Percentiles rank a stretch among this genome's conserved stretches.
These are phyloP conservation scores for Drosophila ochracea DNA, from an alignment of 2,888 invertebrate genomes.

Conservation along the genomic window DNA sequence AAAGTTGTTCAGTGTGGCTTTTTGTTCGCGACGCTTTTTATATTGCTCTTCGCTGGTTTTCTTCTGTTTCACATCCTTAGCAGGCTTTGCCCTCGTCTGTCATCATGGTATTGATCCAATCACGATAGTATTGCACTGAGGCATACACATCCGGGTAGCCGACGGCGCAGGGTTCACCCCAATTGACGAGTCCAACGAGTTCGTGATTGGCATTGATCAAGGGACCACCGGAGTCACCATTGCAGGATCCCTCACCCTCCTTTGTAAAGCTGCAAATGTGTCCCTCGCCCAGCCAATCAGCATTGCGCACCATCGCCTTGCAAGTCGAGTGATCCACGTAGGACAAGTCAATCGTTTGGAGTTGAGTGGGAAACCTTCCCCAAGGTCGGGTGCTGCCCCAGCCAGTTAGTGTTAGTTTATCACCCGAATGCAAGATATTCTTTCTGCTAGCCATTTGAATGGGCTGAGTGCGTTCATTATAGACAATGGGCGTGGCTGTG, in stretches of 20 bases:
- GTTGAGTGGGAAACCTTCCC: slow-evolving; percentile 86
- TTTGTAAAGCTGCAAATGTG: slow-evolving; percentile 87
- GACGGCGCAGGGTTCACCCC: slow-evolving; percentile 84
- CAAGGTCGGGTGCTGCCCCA: slow-evolving; percentile 87
- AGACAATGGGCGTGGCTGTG: slow-evolving; percentile 86
- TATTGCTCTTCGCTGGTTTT: slow-evolving; percentile 26
- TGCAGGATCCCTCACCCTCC: slow-evolving; percentile 86
- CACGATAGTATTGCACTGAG: slow-evolving; percentile 76
- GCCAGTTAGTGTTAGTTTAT: slow-evolving; percentile 87
- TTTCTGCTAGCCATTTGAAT: slow-evolving; percentile 86
- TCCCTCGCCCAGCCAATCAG: slow-evolving; percentile 86
- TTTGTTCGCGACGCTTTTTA: slow-evolving; percentile 33
- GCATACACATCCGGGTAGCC: slow-evolving; percentile 84
- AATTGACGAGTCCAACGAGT: slow-evolving; percentile 84
- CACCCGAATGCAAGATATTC: slow-evolving; percentile 86
- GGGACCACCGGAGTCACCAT: slow-evolving; percentile 84
- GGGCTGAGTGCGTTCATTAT: slow-evolving; percentile 86
- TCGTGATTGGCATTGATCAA: slow-evolving; percentile 70
- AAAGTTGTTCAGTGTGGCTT: slow-evolving; percentile 45
- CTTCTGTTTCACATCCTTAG: slow-evolving; percentile 29
- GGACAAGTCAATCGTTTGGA: slow-evolving; percentile 87
- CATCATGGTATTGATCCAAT: slow-evolving; percentile 77
- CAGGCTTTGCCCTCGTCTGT: slow-evolving; percentile 55
- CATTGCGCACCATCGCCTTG: slow-evolving; percentile 85
- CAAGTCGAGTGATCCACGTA: slow-evolving; percentile 86